Percentiles rank a stretch among this genome's conserved stretches.
These are phyloP conservation scores for Thunnus albacares DNA, from an alignment of 2,797 vertebrate species.

Conservation along the genomic window DNA sequence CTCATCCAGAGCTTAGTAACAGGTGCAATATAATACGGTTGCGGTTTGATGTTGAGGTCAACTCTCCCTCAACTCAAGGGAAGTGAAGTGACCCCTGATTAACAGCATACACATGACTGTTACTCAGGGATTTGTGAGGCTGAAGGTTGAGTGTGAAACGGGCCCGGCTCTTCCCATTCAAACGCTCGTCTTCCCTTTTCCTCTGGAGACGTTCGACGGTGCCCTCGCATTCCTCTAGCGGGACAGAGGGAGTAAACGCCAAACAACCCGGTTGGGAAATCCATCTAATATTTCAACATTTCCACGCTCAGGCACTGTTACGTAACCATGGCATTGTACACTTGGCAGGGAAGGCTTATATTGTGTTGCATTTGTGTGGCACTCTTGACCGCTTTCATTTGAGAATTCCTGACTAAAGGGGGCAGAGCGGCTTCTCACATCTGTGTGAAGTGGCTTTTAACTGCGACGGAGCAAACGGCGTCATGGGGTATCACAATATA, in stretches of 20 bases:
- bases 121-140: slow-evolving; percentile 1
- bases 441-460: slow-evolving; percentile 8
- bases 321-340: slow-evolving; percentile 37
- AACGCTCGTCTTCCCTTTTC: neutral
- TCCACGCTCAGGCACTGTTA: slow-evolving; percentile 40
- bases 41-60: neutral
- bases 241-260: slow-evolving; percentile 20
- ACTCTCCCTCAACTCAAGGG: neutral
- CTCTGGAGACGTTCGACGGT: neutral
- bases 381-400: slow-evolving; percentile 31
- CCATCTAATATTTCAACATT: slow-evolving; percentile 67
- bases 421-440: slow-evolving; percentile 14
- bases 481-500: neutral
- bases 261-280: slow-evolving; percentile 56
- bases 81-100: slow-evolving; percentile 29
- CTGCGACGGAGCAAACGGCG: neutral
- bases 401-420: slow-evolving; percentile 40
- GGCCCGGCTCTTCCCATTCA: slow-evolving; percentile 19
- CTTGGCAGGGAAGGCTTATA: slow-evolving; percentile 52
- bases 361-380: slow-evolving; percentile 44
- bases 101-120: slow-evolving; percentile 47
- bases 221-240: slow-evolving; percentile 18
- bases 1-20: neutral
- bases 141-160: slow-evolving; percentile 12
- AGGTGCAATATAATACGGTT: neutral